A percentile compares a stretch with the other conserved stretches of the same genome.
These are phyloP conservation scores for Drosophila sturtevanti DNA, from an alignment of 1,140 invertebrate species.

Conservation along the genomic window DNA sequence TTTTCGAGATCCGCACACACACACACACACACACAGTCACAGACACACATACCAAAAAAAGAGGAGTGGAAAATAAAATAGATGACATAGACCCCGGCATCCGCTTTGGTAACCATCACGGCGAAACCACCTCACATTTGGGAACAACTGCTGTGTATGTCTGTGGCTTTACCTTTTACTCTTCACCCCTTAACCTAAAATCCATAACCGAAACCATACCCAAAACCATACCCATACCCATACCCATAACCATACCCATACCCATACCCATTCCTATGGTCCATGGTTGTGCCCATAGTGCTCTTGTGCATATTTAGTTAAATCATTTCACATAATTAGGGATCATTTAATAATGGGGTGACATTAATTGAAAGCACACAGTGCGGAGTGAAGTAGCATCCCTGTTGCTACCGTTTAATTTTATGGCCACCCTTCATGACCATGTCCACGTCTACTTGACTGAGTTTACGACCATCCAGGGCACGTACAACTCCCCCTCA, in stretches of 20 bases:
- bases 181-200: too few relatives aligned
- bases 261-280: too few relatives aligned
- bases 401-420: conserved; percentile 68
- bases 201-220: background rate
- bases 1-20: conserved; percentile 19
- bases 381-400: conserved; percentile 1
- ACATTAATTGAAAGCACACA: conserved; percentile 80
- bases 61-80: conserved; percentile 23
- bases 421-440: conserved; percentile 63
- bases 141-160: conserved; percentile 51
- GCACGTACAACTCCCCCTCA: conserved; percentile 31
- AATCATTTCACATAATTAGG: conserved; percentile 83
- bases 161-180: conserved; percentile 63
- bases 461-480: conserved; percentile 67
- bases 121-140: background rate
- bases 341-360: conserved; percentile 83
- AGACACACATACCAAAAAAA: conserved; percentile 6
- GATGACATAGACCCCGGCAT: conserved; percentile 4
- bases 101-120: background rate
- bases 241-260: too few relatives aligned
- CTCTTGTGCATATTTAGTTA: conserved; percentile 76
- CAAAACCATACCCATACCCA: conserved; percentile 21
- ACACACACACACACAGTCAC: background rate
- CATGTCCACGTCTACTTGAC: conserved; percentile 76
- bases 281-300: conserved; percentile 33